Evolutionary conservation across 2,888 invertebrate species (phyloP), one percentile per base, ranked within the genome.

Genomic region (Nomada fabriciana): DNA sequence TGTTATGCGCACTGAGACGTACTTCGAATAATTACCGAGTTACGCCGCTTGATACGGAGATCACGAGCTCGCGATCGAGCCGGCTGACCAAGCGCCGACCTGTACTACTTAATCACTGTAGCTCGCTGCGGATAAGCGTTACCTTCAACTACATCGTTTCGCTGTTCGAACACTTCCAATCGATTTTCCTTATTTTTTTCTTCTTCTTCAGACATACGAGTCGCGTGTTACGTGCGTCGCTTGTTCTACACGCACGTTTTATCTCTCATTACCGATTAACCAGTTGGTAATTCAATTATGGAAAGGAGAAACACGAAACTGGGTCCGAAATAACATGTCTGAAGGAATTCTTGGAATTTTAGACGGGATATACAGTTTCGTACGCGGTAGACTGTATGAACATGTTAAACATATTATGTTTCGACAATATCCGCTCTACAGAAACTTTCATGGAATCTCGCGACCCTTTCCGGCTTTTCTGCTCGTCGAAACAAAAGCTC

Each of bases 321-420:
- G 25, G 2, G 13, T 23, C 15, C 15, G 11, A 15, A n/a, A 18
- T 11, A n/a, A 9, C 18, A 63, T 9, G 18, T 50, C 10, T 15
- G 7, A 2, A 10, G 5, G 15, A 52, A 23, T 42, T 11, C 18
- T 5, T 29, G 13, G 7, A 7, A 25, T 15, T 18, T 23, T 2
- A 25, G 11, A 2, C 9, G 10, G 18, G 25, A 73, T 13, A 50
- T 29, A 47, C 36, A 36, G 36, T 36, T 36, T 36, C 36, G 36
- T 36, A 36, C 36, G 36, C 36, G 36, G 36, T 36, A 36, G 36
- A 36, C 43, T 13, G 10, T 18, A 3, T 9, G 25, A 60, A 29
- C 11, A 25, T 52, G 52, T 60, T 25, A 69, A 75, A 29, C 60
- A 29, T 70, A 69, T 75, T 61, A 61, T 15, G 61, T 75, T 75